phyloP scores from a whole-genome alignment of 2,797 vertebrate genomes.

The Nannoperca australis region DNA sequence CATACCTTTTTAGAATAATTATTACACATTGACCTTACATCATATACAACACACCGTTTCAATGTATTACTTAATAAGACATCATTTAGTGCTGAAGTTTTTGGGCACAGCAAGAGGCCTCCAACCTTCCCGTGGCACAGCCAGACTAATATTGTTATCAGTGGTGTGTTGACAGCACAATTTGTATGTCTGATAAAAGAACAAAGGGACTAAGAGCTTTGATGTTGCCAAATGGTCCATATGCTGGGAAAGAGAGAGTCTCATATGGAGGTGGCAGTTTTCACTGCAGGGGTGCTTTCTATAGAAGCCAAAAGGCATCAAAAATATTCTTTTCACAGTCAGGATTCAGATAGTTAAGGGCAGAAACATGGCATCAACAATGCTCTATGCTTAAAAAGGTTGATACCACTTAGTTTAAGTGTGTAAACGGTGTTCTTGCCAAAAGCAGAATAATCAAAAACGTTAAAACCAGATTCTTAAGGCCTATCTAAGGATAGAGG shows the following conservation, averaged over 20 bases:
- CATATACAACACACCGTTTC: not conserved
- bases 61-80: conserved; percentile 13
- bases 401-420: not conserved
- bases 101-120: conserved; percentile 21
- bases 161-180: conserved; percentile 69
- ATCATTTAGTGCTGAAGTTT: not conserved
- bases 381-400: conserved; percentile 9
- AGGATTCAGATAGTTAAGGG: conserved; percentile 23
- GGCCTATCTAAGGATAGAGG: not conserved
- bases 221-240: conserved; percentile 77
- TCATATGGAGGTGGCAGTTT: conserved; percentile 53
- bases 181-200: conserved; percentile 79
- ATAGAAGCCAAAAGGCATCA: conserved; percentile 63
- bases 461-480: not conserved
- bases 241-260: conserved; percentile 54
- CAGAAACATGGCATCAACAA: not conserved
- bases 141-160: conserved; percentile 74
- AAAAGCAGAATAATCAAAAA: not conserved
- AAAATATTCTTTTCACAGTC: conserved; percentile 24
- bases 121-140: conserved; percentile 34
- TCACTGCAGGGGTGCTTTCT: conserved; percentile 59
- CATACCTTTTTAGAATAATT: not conserved
- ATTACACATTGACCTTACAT: not conserved
- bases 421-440: not conserved
- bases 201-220: conserved; percentile 77